A percentile compares a stretch with the other conserved stretches of the same genome.
Evolutionary conservation across 2,113 vertebrate genomes (phyloP).

Genomic region (Heloderma charlesbogerti): DNA sequence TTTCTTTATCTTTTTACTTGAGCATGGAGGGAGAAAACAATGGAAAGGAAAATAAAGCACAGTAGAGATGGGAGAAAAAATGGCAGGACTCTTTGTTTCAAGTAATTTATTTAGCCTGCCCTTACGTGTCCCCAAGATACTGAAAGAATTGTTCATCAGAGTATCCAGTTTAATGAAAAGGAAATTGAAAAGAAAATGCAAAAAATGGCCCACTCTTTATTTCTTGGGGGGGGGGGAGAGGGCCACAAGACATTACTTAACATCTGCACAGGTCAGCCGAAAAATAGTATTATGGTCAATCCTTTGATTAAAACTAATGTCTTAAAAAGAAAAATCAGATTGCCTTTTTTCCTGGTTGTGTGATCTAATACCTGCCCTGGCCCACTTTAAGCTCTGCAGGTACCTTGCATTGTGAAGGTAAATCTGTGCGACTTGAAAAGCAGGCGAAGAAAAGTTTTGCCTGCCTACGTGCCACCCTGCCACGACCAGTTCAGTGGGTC

Average conservation of each 20-base stretch:
- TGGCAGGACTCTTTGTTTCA: background rate
- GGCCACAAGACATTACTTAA: background rate
- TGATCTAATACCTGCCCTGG: conserved; percentile 62
- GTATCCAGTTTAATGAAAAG: background rate
- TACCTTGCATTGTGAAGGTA: conserved; percentile 43
- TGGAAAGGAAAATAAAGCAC: background rate
- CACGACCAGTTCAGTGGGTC: conserved; percentile 28
- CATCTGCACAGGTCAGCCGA: background rate
- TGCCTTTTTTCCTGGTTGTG: conserved; percentile 57
- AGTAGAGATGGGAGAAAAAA: background rate
- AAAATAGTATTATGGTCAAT: conserved; percentile 74
- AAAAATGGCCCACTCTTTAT: background rate
- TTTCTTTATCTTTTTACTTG: background rate
- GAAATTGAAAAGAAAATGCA: background rate
- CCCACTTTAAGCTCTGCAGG: conserved; percentile 65
- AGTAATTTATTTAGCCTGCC: background rate
- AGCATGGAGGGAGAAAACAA: background rate
- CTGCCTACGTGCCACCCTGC: conserved; percentile 20
- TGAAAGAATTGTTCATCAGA: background rate
- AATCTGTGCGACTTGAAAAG: conserved; percentile 11
- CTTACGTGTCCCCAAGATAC: background rate
- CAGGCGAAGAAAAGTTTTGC: conserved; percentile 31
- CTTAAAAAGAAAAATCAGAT: conserved; percentile 43
- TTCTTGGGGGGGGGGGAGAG: background rate
- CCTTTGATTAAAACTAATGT: conserved; percentile 76